Percentiles rank a stretch among this genome's conserved stretches.
Evolutionary conservation across 2,797 vertebrate genomes (phyloP).

Genomic region (Notamacropus eugenii): DNA sequence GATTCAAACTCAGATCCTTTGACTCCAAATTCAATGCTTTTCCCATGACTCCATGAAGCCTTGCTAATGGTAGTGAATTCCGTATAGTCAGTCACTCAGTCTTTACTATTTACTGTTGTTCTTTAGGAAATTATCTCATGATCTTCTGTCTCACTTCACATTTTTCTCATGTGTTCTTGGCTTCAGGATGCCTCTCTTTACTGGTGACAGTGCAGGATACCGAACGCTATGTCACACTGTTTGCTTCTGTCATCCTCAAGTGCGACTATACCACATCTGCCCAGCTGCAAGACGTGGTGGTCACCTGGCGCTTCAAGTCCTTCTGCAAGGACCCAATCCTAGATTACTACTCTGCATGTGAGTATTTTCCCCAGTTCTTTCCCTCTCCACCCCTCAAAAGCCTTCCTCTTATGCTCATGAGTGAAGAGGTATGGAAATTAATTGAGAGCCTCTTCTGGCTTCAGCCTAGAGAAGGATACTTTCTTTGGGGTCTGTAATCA

Average conservation of each 20-base stretch:
- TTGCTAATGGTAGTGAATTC: not conserved
- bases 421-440: not conserved
- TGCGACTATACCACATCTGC: conserved; percentile 96
- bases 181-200: conserved; percentile 84
- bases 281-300: conserved; percentile 90
- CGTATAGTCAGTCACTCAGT: not conserved
- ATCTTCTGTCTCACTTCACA: not conserved
- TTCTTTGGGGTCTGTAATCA: not conserved
- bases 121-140: no score
- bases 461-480: not conserved
- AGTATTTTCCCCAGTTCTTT: conserved; percentile 60
- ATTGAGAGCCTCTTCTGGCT: not conserved
- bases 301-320: conserved; percentile 95
- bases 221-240: conserved; percentile 88
- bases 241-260: conserved; percentile 88
- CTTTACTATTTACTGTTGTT: not conserved
- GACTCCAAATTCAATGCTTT: not conserved
- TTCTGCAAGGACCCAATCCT: conserved; percentile 98
- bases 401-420: not conserved
- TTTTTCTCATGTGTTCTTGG: conserved; percentile 56
- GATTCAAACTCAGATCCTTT: not conserved
- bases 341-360: conserved; percentile 93
- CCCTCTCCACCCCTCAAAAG: not conserved
- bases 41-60: not conserved
- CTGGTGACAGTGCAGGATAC: conserved; percentile 83